These are phyloP conservation scores for Cryptotis parvus DNA, from an alignment of 2,113 vertebrate species.

Conservation along the genomic window DNA sequence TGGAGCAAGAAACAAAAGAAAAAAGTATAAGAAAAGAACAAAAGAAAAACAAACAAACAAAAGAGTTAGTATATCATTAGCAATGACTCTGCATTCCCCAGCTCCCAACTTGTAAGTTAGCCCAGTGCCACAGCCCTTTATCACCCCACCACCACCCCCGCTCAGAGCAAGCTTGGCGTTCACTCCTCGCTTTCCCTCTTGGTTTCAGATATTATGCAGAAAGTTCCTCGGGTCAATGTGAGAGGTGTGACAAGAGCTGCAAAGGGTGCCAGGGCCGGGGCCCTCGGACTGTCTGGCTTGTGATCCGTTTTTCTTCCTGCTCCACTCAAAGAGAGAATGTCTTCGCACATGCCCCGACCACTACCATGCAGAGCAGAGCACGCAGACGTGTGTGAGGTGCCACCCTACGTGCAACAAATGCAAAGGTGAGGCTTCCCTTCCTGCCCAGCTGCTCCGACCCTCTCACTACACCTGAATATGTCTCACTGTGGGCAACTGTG, in stretches of 20 bases:
- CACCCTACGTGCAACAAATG: conserved; percentile 93
- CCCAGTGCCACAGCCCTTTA: background rate
- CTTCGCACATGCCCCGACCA: conserved; percentile 89
- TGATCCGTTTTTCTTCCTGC: conserved; percentile 86
- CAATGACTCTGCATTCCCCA: background rate
- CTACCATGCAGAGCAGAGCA: conserved; percentile 84
- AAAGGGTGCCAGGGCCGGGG: conserved; percentile 87
- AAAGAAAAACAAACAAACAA: background rate
- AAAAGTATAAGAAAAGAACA: no score
- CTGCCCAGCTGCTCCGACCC: background rate
- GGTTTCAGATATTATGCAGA: conserved; percentile 91
- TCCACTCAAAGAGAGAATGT: conserved; percentile 87
- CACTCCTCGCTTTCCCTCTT: conserved; percentile 15
- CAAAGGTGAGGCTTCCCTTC: conserved; percentile 85
- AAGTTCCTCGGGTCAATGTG: conserved; percentile 84
- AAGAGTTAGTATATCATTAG: background rate
- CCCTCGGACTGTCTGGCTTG: conserved; percentile 91
- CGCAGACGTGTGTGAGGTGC: conserved; percentile 89
- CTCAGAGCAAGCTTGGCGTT: background rate
- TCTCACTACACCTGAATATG: no score
- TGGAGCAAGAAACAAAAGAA: no score
- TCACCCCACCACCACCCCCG: background rate
- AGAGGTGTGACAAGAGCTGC: conserved; percentile 92
- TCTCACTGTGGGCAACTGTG: background rate
- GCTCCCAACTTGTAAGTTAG: background rate